Percentiles rank a stretch among this genome's conserved stretches.
These are phyloP conservation scores for Neoarius graeffei DNA, from an alignment of 2,113 vertebrate genomes.

Conservation along the genomic window DNA sequence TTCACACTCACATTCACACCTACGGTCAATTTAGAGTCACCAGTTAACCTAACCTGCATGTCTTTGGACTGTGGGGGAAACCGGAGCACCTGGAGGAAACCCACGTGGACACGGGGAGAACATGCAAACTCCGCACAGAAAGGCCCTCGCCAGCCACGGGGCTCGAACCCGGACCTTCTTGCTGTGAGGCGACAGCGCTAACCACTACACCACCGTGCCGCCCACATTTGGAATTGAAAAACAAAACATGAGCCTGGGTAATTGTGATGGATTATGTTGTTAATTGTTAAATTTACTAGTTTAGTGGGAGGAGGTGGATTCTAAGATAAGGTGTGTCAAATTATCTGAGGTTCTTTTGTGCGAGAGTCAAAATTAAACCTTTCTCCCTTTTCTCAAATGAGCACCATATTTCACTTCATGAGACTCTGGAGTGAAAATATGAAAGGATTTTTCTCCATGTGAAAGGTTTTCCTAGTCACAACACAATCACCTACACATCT, in stretches of 20 bases:
- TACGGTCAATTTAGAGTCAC: too few species aligned
- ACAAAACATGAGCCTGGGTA: background rate
- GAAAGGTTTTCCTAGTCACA: background rate
- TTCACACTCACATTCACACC: too few species aligned
- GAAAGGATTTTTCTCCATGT: background rate
- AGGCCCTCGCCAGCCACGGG: too few species aligned
- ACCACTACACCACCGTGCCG: too few species aligned
- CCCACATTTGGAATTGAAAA: background rate
- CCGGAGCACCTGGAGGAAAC: too few species aligned
- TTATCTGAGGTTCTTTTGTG: background rate
- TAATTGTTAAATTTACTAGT: background rate
- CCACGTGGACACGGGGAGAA: too few species aligned
- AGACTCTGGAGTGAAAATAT: background rate
- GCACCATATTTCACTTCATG: background rate
- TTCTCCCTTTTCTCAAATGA: background rate
- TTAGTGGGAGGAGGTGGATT: background rate
- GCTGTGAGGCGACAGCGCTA: too few species aligned
- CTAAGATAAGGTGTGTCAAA: background rate
- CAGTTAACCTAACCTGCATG: too few species aligned
- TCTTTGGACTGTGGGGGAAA: too few species aligned
- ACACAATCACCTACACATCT: background rate
- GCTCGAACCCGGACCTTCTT: too few species aligned
- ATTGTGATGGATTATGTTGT: background rate
- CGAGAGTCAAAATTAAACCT: background rate
- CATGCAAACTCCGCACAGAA: too few species aligned